A percentile compares a stretch with the other conserved stretches of the same genome.
Evolutionary conservation across 2,797 vertebrate genomes (phyloP).

Genomic region (Protonibea diacanthus): DNA sequence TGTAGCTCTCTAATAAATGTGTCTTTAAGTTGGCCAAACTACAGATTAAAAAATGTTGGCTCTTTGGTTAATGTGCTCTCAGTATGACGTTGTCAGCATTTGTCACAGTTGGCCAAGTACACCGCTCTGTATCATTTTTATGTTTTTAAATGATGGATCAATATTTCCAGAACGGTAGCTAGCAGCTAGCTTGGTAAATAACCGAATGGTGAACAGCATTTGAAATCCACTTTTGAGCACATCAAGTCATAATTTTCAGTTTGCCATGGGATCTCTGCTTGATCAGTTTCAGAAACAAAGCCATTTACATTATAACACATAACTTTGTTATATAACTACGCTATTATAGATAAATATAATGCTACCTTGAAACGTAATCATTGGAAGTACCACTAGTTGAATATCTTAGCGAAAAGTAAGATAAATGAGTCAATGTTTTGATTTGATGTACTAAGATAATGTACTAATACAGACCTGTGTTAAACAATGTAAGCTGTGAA

Average conservation of each 20-base stretch:
- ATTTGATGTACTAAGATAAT: neutral
- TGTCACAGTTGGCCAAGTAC: neutral
- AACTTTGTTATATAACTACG: neutral
- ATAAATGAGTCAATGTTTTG: neutral
- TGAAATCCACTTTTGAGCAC: neutral
- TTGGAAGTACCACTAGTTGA: neutral
- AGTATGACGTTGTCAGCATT: slow-evolving; percentile 1
- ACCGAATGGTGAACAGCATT: neutral
- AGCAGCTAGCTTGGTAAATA: neutral
- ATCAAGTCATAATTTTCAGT: neutral
- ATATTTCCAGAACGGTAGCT: neutral
- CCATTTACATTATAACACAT: neutral
- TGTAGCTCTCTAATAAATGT: slow-evolving; percentile 18
- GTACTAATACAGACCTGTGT: neutral
- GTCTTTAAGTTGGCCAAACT: slow-evolving; percentile 13
- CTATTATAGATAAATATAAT: neutral
- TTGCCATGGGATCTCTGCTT: neutral
- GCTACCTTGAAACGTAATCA: neutral
- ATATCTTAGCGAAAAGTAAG: neutral
- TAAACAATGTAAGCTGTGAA: no score
- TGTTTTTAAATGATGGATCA: neutral
- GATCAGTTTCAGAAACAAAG: neutral
- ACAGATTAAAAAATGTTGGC: slow-evolving; percentile 30
- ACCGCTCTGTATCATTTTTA: neutral
- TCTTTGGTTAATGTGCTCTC: slow-evolving; percentile 25